Evolutionary conservation across 2,888 invertebrate species (phyloP), one percentile per base, ranked within the genome.

Genomic region (Flexamia atlantica): DNA sequence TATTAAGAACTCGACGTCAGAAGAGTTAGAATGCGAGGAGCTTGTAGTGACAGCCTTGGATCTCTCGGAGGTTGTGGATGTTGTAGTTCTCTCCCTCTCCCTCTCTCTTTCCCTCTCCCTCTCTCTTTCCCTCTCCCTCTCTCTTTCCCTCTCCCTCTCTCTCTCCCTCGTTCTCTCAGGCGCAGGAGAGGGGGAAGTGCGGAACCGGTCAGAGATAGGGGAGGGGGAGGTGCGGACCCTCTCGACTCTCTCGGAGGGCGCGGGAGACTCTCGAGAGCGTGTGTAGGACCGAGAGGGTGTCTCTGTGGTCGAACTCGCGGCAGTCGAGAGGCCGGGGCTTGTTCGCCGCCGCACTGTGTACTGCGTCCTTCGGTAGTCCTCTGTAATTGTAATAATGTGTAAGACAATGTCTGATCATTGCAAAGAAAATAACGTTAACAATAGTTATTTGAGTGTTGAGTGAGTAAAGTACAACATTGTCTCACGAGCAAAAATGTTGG

Each of bases 1-100:
- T 83, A 93, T 91, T 87, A 93, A 92, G 89, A 93, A 93, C 89
- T 92, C 92, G 83, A 93, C 93, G 90, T 93, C 94, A 85, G 92
- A 50, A 20, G 79, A 79, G 32, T 79, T 79, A 14, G 50, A 7
- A n/a, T 50, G 57, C 20, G 79, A 12, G 17, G 30, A 14, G 14
- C 57, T 14, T 10, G 30, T 32, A 9, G 50, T 4, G 79, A 20
- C 57, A 17, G 28, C 57, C 3, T 53, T 9, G 25, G 36, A 57
- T 60, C 83, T 72, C 70, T 85, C 17, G 30, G 81, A 17, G 82
- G 85, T 42, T 17, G 81, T 12, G 53, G 53, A 28, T 28, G 72
- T 50, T 12, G 70, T 30, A n/a, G n/a, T n/a, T n/a, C n/a, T n/a
- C n/a, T n/a, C n/a, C n/a, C n/a, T n/a, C n/a, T n/a, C n/a, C n/a